These are phyloP conservation scores for Agrotis segetum DNA, from an alignment of 2,888 invertebrate genomes.

Conservation along the genomic window DNA sequence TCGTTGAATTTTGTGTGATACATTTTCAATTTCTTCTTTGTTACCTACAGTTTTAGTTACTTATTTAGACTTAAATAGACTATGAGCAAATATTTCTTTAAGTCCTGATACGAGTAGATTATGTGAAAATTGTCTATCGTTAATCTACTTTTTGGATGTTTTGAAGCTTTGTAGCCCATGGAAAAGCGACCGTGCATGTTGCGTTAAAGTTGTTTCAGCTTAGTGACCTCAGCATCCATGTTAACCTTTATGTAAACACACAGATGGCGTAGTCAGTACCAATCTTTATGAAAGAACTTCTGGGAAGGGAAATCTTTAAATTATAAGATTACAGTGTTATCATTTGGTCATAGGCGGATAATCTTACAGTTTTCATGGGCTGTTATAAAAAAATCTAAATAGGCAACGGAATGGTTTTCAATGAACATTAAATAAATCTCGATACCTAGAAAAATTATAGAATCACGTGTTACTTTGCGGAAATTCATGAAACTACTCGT, in stretches of 20 bases:
- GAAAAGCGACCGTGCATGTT: background rate
- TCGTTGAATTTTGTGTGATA: background rate
- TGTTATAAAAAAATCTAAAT: too few relatives aligned
- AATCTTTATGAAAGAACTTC: background rate
- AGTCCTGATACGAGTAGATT: too few relatives aligned
- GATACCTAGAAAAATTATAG: too few relatives aligned
- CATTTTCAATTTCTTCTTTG: background rate
- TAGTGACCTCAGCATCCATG: constrained; percentile 4
- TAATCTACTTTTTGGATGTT: background rate
- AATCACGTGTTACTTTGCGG: too few relatives aligned
- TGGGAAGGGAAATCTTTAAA: background rate
- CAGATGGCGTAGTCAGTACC: constrained; percentile 54
- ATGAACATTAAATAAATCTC: too few relatives aligned
- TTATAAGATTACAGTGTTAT: background rate
- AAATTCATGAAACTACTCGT: too few relatives aligned
- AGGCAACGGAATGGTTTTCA: too few relatives aligned
- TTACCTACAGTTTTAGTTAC: background rate
- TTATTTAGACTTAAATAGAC: background rate
- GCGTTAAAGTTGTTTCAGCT: background rate
- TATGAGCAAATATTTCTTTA: background rate
- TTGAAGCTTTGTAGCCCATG: background rate
- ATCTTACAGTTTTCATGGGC: background rate
- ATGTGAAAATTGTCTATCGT: too few relatives aligned
- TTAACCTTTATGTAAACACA: constrained; percentile 25
- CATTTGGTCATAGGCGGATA: background rate